phyloP scores from a whole-genome alignment of 2,797 vertebrate species.

The Chelmon rostratus region DNA sequence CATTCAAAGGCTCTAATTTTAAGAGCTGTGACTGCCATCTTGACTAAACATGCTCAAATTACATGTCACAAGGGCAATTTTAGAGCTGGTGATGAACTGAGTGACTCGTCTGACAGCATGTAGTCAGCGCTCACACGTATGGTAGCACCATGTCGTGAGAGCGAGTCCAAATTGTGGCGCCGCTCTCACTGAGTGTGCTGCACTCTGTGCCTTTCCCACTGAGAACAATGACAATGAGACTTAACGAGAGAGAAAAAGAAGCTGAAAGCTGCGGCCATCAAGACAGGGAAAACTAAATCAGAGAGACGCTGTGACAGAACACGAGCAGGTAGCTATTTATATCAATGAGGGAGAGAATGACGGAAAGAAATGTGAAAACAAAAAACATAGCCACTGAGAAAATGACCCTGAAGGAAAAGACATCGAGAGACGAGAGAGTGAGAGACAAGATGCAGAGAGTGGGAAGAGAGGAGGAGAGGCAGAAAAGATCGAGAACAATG shows the following conservation, averaged over 20 bases:
- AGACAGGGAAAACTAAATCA: constrained; percentile 20
- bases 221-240: constrained; percentile 25
- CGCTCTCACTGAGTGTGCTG: neutral
- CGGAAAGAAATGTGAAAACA: constrained; percentile 24
- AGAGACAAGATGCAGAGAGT: constrained; percentile 3
- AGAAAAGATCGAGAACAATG: constrained; percentile 18
- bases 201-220: neutral
- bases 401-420: constrained; percentile 18
- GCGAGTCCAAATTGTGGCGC: constrained; percentile 31
- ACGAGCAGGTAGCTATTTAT: constrained; percentile 50
- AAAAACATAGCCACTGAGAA: constrained; percentile 21
- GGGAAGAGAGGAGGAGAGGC: constrained; percentile 10
- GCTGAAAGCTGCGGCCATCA: constrained; percentile 23
- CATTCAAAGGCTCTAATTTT: neutral
- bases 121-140: neutral
- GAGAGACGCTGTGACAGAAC: constrained; percentile 31
- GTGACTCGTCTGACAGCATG: constrained; percentile 16
- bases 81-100: neutral
- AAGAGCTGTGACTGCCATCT: neutral
- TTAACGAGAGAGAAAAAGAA: constrained; percentile 43
- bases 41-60: neutral
- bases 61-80: neutral
- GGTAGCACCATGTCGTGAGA: constrained; percentile 1
- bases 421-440: neutral
- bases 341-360: constrained; percentile 33